Percentiles rank a stretch among this genome's conserved stretches.
phyloP scores from a whole-genome alignment of 2,113 vertebrate genomes.

The Zosterops lateralis region DNA sequence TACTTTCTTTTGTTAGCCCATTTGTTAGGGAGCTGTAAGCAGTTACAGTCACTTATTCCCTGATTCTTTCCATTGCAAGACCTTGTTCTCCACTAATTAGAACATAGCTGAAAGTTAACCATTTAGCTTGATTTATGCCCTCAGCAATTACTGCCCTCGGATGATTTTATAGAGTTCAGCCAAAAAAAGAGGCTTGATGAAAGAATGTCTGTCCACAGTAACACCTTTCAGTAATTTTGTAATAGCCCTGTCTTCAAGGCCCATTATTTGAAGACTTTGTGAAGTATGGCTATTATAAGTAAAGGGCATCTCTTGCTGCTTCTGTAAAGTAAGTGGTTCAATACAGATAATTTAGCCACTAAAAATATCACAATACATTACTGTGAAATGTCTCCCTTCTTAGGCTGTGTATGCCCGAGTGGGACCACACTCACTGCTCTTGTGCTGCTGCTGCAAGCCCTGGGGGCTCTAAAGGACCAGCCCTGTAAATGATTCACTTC shows the following conservation, averaged over 20 bases:
- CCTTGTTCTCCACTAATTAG: conserved; percentile 24
- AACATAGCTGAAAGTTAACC: not conserved
- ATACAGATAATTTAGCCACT: not conserved
- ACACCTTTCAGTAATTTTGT: not conserved
- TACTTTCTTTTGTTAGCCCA: not conserved
- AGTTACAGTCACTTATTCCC: conserved; percentile 6
- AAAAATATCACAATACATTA: not conserved
- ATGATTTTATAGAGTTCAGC: not conserved
- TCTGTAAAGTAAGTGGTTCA: not conserved
- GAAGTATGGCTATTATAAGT: not conserved
- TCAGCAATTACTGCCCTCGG: not conserved
- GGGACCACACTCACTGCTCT: not conserved
- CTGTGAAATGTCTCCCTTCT: not conserved
- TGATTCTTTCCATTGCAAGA: not conserved
- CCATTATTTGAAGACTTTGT: not conserved
- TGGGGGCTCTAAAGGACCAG: not conserved
- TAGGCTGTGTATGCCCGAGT: not conserved
- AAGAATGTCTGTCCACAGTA: not conserved
- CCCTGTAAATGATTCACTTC: not conserved
- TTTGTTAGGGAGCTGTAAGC: not conserved
- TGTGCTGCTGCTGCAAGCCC: not conserved
- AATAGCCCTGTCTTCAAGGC: not conserved
- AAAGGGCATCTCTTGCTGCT: not conserved
- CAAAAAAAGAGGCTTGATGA: not conserved
- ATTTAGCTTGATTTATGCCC: not conserved